These are phyloP conservation scores for Nephrotoma flavescens DNA, from an alignment of 2,888 invertebrate species.

Conservation along the genomic window DNA sequence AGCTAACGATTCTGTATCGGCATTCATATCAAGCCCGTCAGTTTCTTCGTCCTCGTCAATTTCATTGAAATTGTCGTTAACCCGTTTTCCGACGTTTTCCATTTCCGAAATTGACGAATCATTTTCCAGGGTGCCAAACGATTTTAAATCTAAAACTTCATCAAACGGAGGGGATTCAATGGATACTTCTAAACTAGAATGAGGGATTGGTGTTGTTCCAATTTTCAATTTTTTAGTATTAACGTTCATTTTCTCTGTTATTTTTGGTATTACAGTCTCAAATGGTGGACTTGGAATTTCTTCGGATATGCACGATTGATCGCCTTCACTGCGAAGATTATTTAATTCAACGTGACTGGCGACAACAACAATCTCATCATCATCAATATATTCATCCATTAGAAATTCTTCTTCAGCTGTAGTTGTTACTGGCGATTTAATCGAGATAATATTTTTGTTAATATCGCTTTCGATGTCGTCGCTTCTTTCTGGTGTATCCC, in stretches of 20 bases:
- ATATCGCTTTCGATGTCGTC: not conserved
- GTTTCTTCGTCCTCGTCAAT: not conserved
- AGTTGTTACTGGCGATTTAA: not conserved
- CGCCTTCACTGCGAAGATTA: not conserved
- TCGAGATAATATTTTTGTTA: not conserved
- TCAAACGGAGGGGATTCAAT: not conserved
- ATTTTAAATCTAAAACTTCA: not conserved
- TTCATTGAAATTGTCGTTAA: not conserved
- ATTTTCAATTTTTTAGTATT: not conserved
- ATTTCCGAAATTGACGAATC: not conserved
- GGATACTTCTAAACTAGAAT: not conserved
- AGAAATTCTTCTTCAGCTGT: not conserved
- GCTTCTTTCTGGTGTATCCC: not conserved
- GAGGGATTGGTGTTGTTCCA: not conserved
- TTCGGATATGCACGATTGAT: not conserved
- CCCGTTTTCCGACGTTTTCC: not conserved
- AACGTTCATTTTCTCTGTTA: not conserved
- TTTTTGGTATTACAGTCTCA: not conserved
- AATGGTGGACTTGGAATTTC: constrained; percentile 4
- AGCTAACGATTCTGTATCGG: not conserved
- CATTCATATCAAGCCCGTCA: not conserved
- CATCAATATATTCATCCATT: not conserved
- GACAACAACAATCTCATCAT: not conserved
- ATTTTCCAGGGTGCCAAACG: not conserved
- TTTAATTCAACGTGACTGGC: not conserved